phyloP scores from a whole-genome alignment of 2,797 vertebrate genomes.

The Gambusia yucatana region DNA sequence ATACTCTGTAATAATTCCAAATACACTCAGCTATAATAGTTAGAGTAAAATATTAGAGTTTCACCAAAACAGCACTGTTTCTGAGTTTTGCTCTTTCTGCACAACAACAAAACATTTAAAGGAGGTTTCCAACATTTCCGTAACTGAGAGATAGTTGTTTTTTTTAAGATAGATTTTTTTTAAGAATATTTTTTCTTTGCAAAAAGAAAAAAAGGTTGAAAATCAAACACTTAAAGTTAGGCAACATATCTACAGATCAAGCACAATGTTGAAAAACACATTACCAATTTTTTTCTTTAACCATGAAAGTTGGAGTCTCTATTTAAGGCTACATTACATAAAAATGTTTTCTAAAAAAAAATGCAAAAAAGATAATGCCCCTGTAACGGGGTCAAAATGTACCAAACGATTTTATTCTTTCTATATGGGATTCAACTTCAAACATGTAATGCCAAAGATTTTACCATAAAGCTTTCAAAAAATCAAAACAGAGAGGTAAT shows the following conservation, averaged over 20 bases:
- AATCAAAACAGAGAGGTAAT: constrained; percentile 22
- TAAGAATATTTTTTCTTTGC: not conserved
- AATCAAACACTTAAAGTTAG: not conserved
- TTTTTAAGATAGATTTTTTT: not conserved
- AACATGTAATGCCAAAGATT: not conserved
- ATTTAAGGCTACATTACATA: not conserved
- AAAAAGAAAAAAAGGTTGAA: not conserved
- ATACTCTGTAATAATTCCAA: not conserved
- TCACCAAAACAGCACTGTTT: not conserved
- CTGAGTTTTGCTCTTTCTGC: not conserved
- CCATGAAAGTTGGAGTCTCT: not conserved
- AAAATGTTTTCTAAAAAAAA: not conserved
- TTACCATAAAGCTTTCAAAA: constrained; percentile 1
- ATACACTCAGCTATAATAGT: no score
- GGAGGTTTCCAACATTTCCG: not conserved
- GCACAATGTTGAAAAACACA: not conserved
- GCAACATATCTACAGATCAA: no score
- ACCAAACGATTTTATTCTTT: not conserved
- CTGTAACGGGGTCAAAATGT: not conserved
- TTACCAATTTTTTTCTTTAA: not conserved
- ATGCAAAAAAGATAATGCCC: not conserved
- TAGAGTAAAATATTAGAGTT: not conserved
- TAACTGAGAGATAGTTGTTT: not conserved
- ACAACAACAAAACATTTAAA: not conserved
- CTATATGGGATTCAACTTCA: not conserved